These are phyloP conservation scores for Kryptolebias ocellatus DNA, from an alignment of 2,797 vertebrate species.

Conservation along the genomic window DNA sequence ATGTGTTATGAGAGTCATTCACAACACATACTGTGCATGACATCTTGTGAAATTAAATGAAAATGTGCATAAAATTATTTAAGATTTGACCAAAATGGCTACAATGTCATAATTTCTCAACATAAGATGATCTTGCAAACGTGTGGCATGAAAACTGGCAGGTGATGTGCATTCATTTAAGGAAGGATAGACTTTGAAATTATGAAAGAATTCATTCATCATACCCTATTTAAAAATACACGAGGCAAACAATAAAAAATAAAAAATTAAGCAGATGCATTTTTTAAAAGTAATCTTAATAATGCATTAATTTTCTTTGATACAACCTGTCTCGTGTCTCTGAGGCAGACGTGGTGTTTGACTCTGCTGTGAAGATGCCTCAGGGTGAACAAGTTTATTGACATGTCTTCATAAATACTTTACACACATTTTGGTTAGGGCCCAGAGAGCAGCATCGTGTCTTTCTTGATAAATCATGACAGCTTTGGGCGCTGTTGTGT, in stretches of 20 bases:
- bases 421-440: constrained; percentile 2
- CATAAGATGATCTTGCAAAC: neutral
- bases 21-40: no score
- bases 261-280: neutral
- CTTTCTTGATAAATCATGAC: neutral
- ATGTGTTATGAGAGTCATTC: no score
- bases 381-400: constrained; percentile 18
- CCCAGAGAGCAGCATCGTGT: neutral
- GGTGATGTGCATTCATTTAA: no score
- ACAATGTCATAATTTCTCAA: no score
- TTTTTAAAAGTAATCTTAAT: neutral
- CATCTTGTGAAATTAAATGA: no score
- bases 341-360: constrained; percentile 1
- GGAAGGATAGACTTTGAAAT: no score
- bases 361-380: constrained; percentile 4
- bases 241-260: neutral
- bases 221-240: no score
- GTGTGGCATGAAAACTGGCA: no score
- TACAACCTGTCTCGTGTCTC: neutral
- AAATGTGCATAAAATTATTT: no score
- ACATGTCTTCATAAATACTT: constrained; percentile 38
- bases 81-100: no score
- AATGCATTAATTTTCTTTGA: constrained; percentile 3
- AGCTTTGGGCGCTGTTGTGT: neutral
- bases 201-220: no score